Percentiles rank a stretch among this genome's conserved stretches.
These are phyloP conservation scores for Coccyzus lansbergi DNA, from an alignment of 2,797 vertebrate species.

Conservation along the genomic window DNA sequence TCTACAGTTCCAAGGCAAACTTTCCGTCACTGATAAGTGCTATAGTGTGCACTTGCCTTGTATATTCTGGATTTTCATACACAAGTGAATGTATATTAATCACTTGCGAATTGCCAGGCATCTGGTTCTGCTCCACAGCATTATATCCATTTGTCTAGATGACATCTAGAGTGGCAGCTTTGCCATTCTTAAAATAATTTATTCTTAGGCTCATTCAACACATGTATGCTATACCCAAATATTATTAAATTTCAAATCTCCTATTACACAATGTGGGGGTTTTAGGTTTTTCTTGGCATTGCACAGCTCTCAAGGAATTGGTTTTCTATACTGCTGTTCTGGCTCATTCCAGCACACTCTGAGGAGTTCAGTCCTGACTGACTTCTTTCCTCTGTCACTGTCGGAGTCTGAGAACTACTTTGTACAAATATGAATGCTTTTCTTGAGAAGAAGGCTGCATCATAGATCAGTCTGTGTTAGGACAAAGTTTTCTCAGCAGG, in stretches of 20 bases:
- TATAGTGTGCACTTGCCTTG: neutral
- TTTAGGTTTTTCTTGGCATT: neutral
- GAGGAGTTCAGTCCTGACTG: neutral
- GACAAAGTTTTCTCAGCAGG: neutral
- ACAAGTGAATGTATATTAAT: neutral
- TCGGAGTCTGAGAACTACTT: neutral
- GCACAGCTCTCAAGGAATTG: neutral
- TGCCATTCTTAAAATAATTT: neutral
- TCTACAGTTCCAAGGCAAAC: neutral
- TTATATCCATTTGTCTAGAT: neutral
- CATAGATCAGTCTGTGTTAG: neutral
- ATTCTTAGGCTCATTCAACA: neutral
- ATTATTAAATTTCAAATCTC: neutral
- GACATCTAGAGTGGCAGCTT: neutral
- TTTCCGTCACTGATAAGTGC: neutral
- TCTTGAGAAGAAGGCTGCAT: neutral
- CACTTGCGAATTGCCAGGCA: neutral
- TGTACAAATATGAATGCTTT: neutral
- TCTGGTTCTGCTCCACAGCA: neutral
- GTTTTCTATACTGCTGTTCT: neutral
- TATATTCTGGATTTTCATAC: neutral
- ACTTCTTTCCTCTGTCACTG: neutral
- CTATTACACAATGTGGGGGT: neutral
- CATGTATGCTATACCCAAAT: neutral
- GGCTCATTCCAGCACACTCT: accelerated